Base-by-base conservation (phyloP, 2,888 invertebrate genomes). In the Patella caerulea region DNA sequence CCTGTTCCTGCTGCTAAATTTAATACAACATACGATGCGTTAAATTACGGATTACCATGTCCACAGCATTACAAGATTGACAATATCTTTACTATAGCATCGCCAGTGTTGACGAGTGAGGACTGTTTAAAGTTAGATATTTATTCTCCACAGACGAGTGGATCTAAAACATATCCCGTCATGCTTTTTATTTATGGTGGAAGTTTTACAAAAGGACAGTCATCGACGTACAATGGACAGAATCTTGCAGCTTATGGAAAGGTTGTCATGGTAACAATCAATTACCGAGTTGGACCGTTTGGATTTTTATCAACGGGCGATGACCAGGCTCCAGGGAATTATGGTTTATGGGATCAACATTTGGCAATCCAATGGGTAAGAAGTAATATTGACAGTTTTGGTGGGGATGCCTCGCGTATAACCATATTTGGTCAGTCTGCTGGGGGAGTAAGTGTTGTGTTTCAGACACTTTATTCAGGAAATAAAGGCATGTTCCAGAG, bases 91-190 rank as follows among this genome's bases (percentile, higher is more conserved):
- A 29, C 29, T 29, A 29, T 29, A 29, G 24, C 19, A 19, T n/a
- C 65, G 24, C 71, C 72, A 9, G 70, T 4, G 17, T 55, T 19
- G 17, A 19, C 24, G 34, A 24, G 70, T 12, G 87, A 87, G 71
- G 87, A 86, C 78, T 87, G 86, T 72, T 79, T 87, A 4, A 80
- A 82, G 11, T 74, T 87, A 34, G 86, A 87, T 76, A 78, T 87
- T 12, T 86, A 83, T 79, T 78, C 79, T 14, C 86, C 86, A 19
- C 74, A 71, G 17, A 79, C 72, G 17, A 14, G 4, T 19, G 65
- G 14, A 24, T 19, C 19, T 11, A 9, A 24, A 24, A 65, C 3
- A 65, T 65, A 72, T 24, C 65, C 81, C 5, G 79, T 79, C 5
- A 72, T 81, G 34, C 19, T 79, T 3, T 81, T 56, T 54, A 71